Evolutionary conservation across 2,888 invertebrate genomes (phyloP).

Genomic region (Prenolepis imparis): DNA sequence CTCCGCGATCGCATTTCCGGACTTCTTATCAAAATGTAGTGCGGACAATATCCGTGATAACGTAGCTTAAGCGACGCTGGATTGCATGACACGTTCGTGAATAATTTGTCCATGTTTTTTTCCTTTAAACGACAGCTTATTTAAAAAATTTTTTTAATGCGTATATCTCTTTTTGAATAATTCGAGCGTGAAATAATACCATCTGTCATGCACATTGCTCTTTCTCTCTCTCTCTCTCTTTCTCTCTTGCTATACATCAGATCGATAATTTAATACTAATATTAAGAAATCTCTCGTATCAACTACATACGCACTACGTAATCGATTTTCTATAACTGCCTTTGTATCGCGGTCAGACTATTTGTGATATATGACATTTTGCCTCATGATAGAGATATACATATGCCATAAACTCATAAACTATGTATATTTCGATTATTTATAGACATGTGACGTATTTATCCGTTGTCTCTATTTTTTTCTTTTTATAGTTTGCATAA

Average conservation of each 20-base stretch:
- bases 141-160: not conserved
- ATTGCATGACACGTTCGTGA: not conserved
- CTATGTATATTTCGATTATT: slow-evolving; percentile 18
- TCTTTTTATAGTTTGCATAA: slow-evolving; percentile 14
- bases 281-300: not conserved
- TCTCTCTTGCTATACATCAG: not conserved
- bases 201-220: not conserved
- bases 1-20: not conserved
- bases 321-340: not conserved
- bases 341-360: slow-evolving; percentile 18
- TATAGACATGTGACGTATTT: not conserved
- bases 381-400: not conserved
- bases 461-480: not conserved
- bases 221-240: not conserved
- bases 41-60: slow-evolving; percentile 24
- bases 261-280: slow-evolving; percentile 33
- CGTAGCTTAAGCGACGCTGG: not conserved
- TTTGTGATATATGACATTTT: not conserved
- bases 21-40: slow-evolving; percentile 47
- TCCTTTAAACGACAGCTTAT: not conserved
- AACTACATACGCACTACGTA: not conserved
- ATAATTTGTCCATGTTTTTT: not conserved
- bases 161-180: not conserved
- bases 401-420: not conserved
- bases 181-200: not conserved